Conservation (phyloP, 2,888 invertebrate genomes). For the Leucophenga montana region DNA sequence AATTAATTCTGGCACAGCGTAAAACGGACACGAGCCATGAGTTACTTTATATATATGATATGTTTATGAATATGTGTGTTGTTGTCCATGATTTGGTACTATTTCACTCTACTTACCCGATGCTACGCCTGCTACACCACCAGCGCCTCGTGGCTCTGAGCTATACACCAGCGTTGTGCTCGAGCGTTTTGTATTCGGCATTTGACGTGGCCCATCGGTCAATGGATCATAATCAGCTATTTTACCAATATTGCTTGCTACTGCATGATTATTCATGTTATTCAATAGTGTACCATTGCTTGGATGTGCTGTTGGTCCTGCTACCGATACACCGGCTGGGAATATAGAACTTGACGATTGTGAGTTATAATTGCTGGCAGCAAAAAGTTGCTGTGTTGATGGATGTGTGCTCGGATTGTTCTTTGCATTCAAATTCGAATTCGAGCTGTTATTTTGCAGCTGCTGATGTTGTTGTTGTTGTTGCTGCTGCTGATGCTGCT, state of each 20-base stretch:
- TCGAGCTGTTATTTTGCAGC: conserved; percentile 22
- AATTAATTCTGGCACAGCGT: no score
- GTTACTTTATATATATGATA: not conserved
- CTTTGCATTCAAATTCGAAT: conserved; percentile 37
- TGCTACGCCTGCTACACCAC: conserved; percentile 66
- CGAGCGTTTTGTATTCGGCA: conserved; percentile 83
- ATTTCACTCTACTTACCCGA: not conserved
- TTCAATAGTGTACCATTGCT: conserved; percentile 47
- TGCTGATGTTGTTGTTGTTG: conserved; percentile 12
- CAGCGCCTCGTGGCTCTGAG: conserved; percentile 80
- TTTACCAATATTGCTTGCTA: conserved; percentile 77
- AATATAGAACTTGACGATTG: conserved; percentile 56
- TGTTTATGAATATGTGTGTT: not conserved
- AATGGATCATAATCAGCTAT: conserved; percentile 88
- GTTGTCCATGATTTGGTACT: not conserved
- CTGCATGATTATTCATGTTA: conserved; percentile 24
- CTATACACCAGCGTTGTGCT: conserved; percentile 90
- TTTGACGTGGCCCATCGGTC: conserved; percentile 80
- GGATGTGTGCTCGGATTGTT: conserved; percentile 45
- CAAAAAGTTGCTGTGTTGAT: conserved; percentile 59
- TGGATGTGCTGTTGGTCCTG: conserved; percentile 34
- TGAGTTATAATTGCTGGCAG: conserved; percentile 58
- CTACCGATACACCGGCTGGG: conserved; percentile 13
- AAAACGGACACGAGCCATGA: conserved; percentile 12
- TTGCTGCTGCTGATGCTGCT: conserved; percentile 42